A percentile compares a stretch with the other conserved stretches of the same genome.
These are phyloP conservation scores for Lithophane socia DNA, from an alignment of 2,888 invertebrate species.

Conservation along the genomic window DNA sequence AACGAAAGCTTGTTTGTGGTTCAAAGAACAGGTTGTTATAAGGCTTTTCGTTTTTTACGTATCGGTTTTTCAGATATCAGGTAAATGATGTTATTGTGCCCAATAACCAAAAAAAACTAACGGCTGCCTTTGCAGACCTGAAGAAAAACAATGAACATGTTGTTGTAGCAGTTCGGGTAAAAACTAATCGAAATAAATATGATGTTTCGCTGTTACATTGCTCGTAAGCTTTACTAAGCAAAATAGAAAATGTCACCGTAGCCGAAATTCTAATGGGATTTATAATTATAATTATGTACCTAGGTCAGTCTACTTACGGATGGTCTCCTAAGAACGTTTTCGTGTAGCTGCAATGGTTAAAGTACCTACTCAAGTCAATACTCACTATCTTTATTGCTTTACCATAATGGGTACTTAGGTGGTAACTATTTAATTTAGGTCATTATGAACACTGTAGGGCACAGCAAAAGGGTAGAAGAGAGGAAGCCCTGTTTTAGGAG, in stretches of 20 bases:
- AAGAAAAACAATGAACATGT: background rate
- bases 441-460: no score
- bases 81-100: background rate
- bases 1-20: constrained; percentile 35
- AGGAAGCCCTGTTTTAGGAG: no score
- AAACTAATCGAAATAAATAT: background rate
- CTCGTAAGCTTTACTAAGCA: background rate
- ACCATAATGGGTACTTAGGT: no score
- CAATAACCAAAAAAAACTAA: background rate
- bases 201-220: no score
- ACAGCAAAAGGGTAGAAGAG: no score
- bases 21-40: constrained; percentile 21
- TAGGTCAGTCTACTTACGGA: background rate
- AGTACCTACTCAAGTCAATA: background rate
- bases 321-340: background rate
- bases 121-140: background rate
- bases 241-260: background rate
- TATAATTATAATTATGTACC: background rate
- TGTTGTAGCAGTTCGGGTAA: background rate
- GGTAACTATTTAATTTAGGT: no score
- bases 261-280: background rate
- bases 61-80: background rate
- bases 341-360: background rate
- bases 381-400: no score
- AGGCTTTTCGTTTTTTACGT: background rate